These are phyloP conservation scores for Callitettix versicolor DNA, from an alignment of 1,140 invertebrate genomes.

Conservation along the genomic window DNA sequence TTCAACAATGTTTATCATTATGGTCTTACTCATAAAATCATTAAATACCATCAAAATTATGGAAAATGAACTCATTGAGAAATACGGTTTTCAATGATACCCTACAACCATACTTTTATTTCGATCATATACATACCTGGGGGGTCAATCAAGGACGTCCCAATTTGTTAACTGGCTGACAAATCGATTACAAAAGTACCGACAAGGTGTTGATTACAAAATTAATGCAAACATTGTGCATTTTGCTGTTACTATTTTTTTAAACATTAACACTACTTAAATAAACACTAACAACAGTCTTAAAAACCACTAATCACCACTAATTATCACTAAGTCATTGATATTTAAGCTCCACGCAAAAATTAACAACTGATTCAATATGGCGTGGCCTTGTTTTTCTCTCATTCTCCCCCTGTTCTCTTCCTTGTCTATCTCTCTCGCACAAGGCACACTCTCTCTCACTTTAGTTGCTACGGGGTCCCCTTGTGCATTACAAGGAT, in stretches of 20 bases:
- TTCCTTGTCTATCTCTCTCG: conserved; percentile 22
- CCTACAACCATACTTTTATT: conserved; percentile 19
- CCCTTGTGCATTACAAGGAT: conserved; percentile 22
- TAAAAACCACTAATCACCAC: not conserved
- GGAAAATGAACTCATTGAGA: not conserved
- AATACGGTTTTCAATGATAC: conserved; percentile 13
- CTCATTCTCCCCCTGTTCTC: conserved; percentile 27
- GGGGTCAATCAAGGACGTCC: conserved; percentile 29
- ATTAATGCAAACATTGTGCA: conserved; percentile 4
- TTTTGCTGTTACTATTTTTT: not conserved
- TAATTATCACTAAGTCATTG: conserved; percentile 11
- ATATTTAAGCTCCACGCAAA: conserved; percentile 23
- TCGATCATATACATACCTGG: conserved; percentile 22
- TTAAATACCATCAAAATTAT: too few species aligned
- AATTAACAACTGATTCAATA: conserved; percentile 31
- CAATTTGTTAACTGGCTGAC: conserved; percentile 28
- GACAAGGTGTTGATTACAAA: conserved; percentile 21
- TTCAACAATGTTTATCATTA: too few species aligned
- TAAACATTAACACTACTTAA: too few species aligned
- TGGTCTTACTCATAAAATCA: too few species aligned
- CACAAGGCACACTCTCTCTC: conserved; percentile 18
- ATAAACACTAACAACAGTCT: too few species aligned
- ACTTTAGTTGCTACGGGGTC: conserved; percentile 26
- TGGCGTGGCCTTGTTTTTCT: conserved; percentile 33
- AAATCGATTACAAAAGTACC: conserved; percentile 29